Evolutionary conservation across 2,113 vertebrate species (phyloP).

Genomic region (Ictalurus punctatus): DNA sequence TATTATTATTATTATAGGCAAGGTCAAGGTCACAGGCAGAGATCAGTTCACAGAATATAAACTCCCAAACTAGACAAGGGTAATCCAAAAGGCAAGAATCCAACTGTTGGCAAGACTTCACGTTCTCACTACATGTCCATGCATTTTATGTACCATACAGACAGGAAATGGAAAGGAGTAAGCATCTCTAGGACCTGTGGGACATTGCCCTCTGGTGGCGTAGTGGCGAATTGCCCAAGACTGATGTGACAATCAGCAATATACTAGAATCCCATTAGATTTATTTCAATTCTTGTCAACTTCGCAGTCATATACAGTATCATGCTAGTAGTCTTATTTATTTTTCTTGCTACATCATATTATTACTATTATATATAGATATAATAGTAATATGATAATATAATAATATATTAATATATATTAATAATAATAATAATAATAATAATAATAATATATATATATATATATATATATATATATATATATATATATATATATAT

Average conservation of each 20-base stretch:
- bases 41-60: neutral
- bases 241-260: neutral
- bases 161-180: neutral
- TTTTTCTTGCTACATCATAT: neutral
- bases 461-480: too few species aligned
- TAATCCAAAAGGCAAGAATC: neutral
- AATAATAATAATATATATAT: too few species aligned
- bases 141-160: neutral
- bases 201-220: neutral
- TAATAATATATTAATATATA: too few species aligned
- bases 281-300: neutral
- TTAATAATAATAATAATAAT: too few species aligned
- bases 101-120: neutral
- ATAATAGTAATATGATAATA: too few species aligned
- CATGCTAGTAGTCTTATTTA: neutral
- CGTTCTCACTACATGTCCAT: neutral
- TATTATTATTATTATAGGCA: neutral
- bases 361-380: too few species aligned
- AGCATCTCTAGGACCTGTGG: neutral
- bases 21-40: neutral
- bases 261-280: neutral
- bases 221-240: neutral
- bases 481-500: too few species aligned
- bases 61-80: neutral
- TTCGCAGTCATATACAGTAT: neutral